phyloP scores from a whole-genome alignment of 2,113 vertebrate genomes.

The Microcebus tavaratra region DNA sequence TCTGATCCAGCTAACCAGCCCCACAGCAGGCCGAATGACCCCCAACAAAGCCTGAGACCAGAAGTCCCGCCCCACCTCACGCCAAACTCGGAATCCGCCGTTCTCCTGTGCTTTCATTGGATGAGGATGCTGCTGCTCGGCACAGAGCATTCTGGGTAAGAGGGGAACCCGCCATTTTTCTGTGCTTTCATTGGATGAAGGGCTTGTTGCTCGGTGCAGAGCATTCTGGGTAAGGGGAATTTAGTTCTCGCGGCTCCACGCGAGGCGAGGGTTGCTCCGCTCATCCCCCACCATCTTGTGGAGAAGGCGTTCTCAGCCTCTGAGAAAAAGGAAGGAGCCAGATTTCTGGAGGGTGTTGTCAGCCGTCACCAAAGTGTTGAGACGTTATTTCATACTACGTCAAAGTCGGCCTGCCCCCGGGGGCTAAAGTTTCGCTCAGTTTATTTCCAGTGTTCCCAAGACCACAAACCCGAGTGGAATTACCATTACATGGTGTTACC shows the following conservation, averaged over 20 bases:
- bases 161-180: not conserved
- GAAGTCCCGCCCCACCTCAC: not conserved
- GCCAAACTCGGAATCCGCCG: rapidly evolving
- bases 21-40: rapidly evolving
- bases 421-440: not conserved
- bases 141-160: not conserved
- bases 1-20: rapidly evolving
- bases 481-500: not conserved
- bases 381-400: not conserved
- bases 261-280: too few species aligned
- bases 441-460: not conserved
- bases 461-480: not conserved
- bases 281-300: rapidly evolving
- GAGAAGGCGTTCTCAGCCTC: too few species aligned
- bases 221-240: too few species aligned
- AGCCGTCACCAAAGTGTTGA: not conserved
- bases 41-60: rapidly evolving
- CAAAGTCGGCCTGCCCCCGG: not conserved
- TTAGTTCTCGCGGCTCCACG: too few species aligned
- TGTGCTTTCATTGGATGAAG: not conserved
- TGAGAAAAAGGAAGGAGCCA: too few species aligned
- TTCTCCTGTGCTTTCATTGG: not conserved
- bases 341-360: not conserved
- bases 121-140: not conserved
- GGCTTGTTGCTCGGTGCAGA: rapidly evolving